Evolutionary conservation across 2,113 vertebrate genomes (phyloP).

Genomic region (Pionites leucogaster): DNA sequence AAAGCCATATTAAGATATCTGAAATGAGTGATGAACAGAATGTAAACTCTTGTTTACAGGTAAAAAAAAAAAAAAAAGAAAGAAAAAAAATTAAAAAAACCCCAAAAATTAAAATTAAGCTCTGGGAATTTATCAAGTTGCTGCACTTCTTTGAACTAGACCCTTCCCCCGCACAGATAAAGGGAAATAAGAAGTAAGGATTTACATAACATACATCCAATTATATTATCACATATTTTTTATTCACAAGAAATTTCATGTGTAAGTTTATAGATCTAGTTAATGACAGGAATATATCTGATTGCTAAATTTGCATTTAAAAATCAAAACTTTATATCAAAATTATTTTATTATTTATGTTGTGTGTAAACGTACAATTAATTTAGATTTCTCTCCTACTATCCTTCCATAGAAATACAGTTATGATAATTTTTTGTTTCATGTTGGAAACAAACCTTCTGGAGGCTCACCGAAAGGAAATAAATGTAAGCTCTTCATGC

Average conservation of each 20-base stretch:
- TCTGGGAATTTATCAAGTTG: background rate
- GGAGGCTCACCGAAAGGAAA: background rate
- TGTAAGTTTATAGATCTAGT: background rate
- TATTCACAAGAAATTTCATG: background rate
- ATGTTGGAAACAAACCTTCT: background rate
- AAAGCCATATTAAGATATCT: background rate
- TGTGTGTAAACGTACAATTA: background rate
- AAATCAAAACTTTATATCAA: background rate
- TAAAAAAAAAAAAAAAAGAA: background rate
- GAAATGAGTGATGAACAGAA: background rate
- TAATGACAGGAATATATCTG: background rate
- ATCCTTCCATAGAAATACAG: background rate
- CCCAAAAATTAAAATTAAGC: background rate
- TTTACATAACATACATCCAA: background rate
- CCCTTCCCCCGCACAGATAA: background rate
- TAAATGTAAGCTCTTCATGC: background rate
- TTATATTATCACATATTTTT: background rate
- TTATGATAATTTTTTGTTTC: background rate
- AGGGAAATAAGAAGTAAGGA: background rate
- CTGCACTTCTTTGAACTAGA: background rate
- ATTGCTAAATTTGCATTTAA: background rate
- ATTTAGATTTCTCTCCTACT: background rate
- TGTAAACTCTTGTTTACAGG: fast-evolving
- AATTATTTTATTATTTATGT: background rate
- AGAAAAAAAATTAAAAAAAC: too few species aligned